A percentile compares a stretch with the other conserved stretches of the same genome.
These are phyloP conservation scores for Ephialtes manifestator DNA, from an alignment of 2,888 invertebrate species.

Conservation along the genomic window DNA sequence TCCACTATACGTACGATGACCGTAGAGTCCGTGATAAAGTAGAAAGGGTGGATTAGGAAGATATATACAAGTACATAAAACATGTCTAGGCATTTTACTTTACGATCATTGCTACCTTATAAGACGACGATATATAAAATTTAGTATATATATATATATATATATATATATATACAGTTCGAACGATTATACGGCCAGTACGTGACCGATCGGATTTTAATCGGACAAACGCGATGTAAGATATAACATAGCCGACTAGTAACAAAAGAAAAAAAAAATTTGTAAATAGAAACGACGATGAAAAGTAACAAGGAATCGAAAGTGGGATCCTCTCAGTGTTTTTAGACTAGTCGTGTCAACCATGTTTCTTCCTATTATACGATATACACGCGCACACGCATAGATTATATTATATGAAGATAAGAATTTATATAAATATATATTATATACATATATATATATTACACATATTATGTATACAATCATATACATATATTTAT, in stretches of 20 bases:
- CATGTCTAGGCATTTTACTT: conserved; percentile 56
- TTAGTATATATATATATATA: conserved; percentile 22
- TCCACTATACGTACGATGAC: conserved; percentile 67
- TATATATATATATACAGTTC: conserved; percentile 28
- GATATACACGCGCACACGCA: conserved; percentile 73
- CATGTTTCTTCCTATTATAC: conserved; percentile 84
- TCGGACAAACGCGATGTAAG: conserved; percentile 77
- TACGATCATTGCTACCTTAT: conserved; percentile 50
- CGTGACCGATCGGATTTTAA: conserved; percentile 65
- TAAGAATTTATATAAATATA: conserved; percentile 66
- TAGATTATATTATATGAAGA: conserved; percentile 72
- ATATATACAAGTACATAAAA: conserved; percentile 48
- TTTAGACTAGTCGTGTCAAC: conserved; percentile 84
- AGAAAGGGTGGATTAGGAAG: conserved; percentile 54
- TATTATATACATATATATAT: conserved; percentile 82
- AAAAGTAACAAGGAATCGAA: conserved; percentile 64
- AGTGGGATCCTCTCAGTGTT: conserved; percentile 81
- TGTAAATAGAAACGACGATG: conserved; percentile 79
- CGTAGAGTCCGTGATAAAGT: conserved; percentile 65
- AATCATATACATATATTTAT: conserved; percentile 82
- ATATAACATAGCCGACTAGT: conserved; percentile 77
- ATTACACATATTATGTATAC: conserved; percentile 73
- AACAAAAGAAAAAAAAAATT: conserved; percentile 64
- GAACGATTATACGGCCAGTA: conserved; percentile 56
- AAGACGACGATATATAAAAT: conserved; percentile 30